Evolutionary conservation across 2,888 invertebrate species (phyloP).

Genomic region (Rhagium mordax): DNA sequence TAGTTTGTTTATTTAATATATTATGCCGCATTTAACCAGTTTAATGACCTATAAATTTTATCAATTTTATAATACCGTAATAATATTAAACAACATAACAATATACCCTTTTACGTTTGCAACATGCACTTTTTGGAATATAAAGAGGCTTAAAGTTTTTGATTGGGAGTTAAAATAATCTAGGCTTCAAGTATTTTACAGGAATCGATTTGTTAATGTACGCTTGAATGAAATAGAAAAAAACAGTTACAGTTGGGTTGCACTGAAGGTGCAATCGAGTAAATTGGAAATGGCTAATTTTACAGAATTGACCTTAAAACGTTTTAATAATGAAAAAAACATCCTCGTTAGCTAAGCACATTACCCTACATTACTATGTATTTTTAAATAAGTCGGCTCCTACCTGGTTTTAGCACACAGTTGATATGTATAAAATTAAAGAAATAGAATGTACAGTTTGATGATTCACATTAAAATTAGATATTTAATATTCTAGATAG

Average conservation of each 20-base stretch:
- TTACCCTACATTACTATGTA: neutral
- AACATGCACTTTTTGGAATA: too few species aligned
- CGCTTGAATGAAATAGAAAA: neutral
- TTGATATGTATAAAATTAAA: neutral
- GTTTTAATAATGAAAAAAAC: neutral
- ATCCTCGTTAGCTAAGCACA: neutral
- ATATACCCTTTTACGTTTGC: too few species aligned
- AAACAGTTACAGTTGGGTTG: constrained; percentile 2
- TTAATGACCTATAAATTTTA: neutral
- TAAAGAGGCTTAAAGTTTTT: too few species aligned
- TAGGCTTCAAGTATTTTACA: neutral
- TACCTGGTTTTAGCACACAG: neutral
- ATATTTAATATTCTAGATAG: constrained; percentile 24
- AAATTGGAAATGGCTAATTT: neutral
- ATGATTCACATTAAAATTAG: constrained; percentile 27
- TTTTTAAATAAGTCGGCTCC: neutral
- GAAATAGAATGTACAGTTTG: neutral
- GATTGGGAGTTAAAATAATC: too few species aligned
- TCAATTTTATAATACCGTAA: neutral
- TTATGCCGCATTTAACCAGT: neutral
- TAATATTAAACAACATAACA: too few species aligned
- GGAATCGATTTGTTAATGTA: neutral
- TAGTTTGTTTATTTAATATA: neutral
- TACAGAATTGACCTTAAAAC: neutral
- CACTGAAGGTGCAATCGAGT: neutral